A percentile compares a stretch with the other conserved stretches of the same genome.
Conservation (phyloP, 2,888 invertebrate genomes). For the Xestobium rufovillosum region DNA sequence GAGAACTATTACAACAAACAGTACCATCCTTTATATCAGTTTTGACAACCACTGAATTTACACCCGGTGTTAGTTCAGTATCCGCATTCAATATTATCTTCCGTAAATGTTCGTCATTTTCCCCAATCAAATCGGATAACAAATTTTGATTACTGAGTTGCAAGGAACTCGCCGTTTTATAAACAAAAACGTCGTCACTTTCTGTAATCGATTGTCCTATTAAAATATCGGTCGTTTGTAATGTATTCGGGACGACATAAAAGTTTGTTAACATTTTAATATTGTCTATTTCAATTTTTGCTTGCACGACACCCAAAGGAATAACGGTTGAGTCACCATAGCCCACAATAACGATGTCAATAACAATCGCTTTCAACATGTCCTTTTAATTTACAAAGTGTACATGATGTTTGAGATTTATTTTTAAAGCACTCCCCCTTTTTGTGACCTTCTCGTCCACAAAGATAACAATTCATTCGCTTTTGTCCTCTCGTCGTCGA, state of each 20-base stretch:
- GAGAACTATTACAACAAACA: background rate
- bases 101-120: background rate
- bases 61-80: background rate
- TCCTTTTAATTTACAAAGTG: background rate
- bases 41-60: background rate
- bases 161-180: background rate
- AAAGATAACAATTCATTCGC: background rate
- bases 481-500: too few species aligned
- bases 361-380: background rate
- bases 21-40: background rate
- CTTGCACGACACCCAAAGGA: too few species aligned
- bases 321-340: background rate
- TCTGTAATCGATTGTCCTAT: slow-evolving; percentile 2
- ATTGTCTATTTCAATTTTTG: too few species aligned
- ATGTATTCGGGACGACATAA: background rate
- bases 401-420: background rate
- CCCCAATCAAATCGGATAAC: background rate
- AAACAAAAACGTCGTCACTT: slow-evolving; percentile 1
- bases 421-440: too few species aligned
- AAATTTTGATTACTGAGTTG: too few species aligned
- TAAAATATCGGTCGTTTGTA: background rate
- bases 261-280: background rate
- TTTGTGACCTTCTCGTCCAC: background rate
- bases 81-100: slow-evolving; percentile 1
- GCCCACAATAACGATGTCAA: background rate